A percentile compares a stretch with the other conserved stretches of the same genome.
Conservation (phyloP, 2,797 vertebrate genomes). For the Apodemus agrarius region DNA sequence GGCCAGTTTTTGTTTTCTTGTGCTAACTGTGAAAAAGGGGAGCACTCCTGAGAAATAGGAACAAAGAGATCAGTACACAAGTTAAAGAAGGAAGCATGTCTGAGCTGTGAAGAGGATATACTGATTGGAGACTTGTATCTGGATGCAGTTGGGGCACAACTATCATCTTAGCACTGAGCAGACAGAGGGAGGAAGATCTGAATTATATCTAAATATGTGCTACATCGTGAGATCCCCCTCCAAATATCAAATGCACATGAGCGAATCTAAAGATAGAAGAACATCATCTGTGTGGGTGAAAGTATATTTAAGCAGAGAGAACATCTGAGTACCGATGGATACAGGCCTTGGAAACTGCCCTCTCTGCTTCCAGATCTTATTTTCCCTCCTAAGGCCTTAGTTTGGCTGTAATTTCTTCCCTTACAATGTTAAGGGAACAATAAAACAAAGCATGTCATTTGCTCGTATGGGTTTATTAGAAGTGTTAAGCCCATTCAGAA, state of each 20-base stretch:
- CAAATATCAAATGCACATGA: background rate
- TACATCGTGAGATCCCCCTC: background rate
- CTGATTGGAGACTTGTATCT: background rate
- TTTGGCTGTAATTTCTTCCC: background rate
- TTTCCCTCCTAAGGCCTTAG: background rate
- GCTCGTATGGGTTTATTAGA: background rate
- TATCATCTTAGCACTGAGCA: background rate
- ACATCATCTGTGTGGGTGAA: background rate
- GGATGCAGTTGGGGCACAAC: background rate
- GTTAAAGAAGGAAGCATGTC: background rate
- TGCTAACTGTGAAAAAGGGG: background rate
- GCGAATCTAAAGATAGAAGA: background rate
- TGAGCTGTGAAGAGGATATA: background rate
- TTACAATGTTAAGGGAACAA: background rate
- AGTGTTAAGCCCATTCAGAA: background rate
- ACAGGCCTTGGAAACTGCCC: background rate
- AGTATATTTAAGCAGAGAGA: background rate
- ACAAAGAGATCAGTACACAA: background rate
- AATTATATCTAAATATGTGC: rapidly evolving
- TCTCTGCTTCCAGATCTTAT: background rate
- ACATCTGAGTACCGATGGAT: background rate
- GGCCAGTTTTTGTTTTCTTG: background rate
- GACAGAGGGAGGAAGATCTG: background rate
- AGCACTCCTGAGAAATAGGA: background rate
- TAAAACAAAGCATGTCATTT: background rate